Evolutionary conservation across 2,797 vertebrate species (phyloP), one percentile per base, ranked within the genome.

Genomic region (Centroberyx gerrardi): DNA sequence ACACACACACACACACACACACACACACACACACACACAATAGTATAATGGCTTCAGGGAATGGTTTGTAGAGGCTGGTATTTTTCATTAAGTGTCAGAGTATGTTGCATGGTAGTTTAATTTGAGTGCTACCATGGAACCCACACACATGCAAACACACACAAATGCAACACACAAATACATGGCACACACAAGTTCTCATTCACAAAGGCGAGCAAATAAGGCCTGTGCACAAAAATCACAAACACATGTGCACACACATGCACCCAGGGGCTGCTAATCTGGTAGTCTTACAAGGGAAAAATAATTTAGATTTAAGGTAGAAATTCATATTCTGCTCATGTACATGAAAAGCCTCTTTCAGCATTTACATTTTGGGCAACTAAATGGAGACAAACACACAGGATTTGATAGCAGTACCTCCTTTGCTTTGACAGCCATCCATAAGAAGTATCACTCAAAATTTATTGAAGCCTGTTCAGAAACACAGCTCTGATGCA

Each of bases 21-120:
- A 56, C 54, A 56, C 54, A 56, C 54, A 29, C 54, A 74, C 72
- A 80, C 18, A 68, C 70, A 74, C 44, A 76, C 66, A 80, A 81
- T 86, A 77, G 78, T 68, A 70, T 51, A 42, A 64, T 44, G 18
- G 68, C 82, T 77, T 74, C 46, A 73, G 85, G 85, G 36, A 71
- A 76, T 62, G 55, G 74, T 75, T 67, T 88, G 31, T 62, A 63
- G 63, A 75, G 72, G 22, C 53, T 68, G 38, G 5, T 62, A 60
- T 82, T 78, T 81, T 81, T 79, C 74, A 84, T 68, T 52, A 78
- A 56, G 59, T 73, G 66, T 61, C 56, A 61, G 6, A 71, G 36
- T 51, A 64, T 82, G 31, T 78, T 77, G 58, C 5, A 31, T 51
- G 70, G 74, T 61, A 62, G 22, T 65, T 74, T 56, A 77, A 84